Base-by-base conservation (phyloP, 2,113 vertebrate species). In the Cheilinus undulatus region DNA sequence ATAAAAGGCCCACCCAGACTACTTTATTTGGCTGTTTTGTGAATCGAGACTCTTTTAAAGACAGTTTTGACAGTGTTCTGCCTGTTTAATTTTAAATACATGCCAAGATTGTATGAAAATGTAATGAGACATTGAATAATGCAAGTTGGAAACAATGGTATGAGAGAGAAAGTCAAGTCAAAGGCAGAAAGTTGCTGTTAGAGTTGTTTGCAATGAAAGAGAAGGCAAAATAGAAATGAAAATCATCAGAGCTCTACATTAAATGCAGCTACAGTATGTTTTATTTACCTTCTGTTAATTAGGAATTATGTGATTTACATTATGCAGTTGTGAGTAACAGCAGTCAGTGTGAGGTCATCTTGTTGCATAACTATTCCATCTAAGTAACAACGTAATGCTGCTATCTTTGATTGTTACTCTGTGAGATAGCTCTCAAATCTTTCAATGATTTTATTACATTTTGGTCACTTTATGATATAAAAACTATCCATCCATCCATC, bases 251-350 rank as follows among this genome's bases (percentile, higher is more conserved):
- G 36, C 3, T 12, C 34, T 13, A 3, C 3, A 3, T 42, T 42
- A 42, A 40, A 15, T 36, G 9, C 4, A 32, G 30, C 9, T 10
- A 7, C 34, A 12, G 34, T 1, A 10, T 6, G 22, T 43, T 30
- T 68, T 56, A 10, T 34, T 28, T 76, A 48, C 13, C 26, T 10
- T 3, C 23, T 23, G 9, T 43, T 38, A 26, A 74, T 15, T 24
- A 43, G 34, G 30, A 11, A 40, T 13, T 40, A 13, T 15, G 15
- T 40, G 12, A 12, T 40, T 11, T 17, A 2, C 7, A n/a, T 60
- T 65, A 74, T 15, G 48, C 14, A 7, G 48, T 22, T 24, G 50
- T 56, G 62, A 60, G 52, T 5, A 40, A 56, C 34, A 26, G 52
- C 48, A 11, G 38, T 54, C 22, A 43, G 36, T 19, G 0, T 6